Base-by-base conservation (phyloP, 2,113 vertebrate genomes). In the Platysternon megacephalum region DNA sequence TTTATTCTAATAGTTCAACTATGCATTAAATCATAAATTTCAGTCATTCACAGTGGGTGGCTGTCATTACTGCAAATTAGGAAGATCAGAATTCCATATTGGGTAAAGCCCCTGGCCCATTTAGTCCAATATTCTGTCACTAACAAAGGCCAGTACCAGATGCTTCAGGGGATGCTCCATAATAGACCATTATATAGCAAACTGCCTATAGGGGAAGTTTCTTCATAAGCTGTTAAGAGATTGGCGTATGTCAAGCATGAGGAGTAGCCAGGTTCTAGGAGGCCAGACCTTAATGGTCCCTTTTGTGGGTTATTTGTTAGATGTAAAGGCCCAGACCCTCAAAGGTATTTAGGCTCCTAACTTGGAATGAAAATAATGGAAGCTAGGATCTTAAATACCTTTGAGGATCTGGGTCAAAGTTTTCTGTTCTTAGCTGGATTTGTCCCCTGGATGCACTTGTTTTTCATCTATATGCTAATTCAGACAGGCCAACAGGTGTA, bases 401-500 rank as follows among this genome's bases (percentile, higher is more conserved):
- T 35, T 65, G 61, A 65, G 61, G 61, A 65, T 17, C 14, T n/a
- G 61, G 61, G 32, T 65, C 61, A 65, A 65, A 65, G 32, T 88
- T 93, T 93, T 55, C 49, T 29, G 51, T 13, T 88, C 78, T 86
- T 80, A 81, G 13, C 32, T 68, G n/a, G 14, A 78, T 86, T 85
- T 86, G 58, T 87, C 65, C 65, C 82, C 21, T 46, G 22, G 21
- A 26, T 81, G 17, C 32, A 16, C 81, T 95, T 86, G 26, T 93
- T 95, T 97, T 93, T 93, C 39, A 84, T 94, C 17, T 61, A 68
- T 65, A 53, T 88, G 79, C 52, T 19, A 65, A 93, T 85, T 90
- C 86, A 92, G 79, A 92, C 86, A 88, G 32, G 88, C 56, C 86
- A 86, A 79, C 49, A 89, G 53, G 35, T 58, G 52, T 83, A 79